These are phyloP conservation scores for Platalea minor DNA, from an alignment of 2,797 vertebrate species.

Conservation along the genomic window DNA sequence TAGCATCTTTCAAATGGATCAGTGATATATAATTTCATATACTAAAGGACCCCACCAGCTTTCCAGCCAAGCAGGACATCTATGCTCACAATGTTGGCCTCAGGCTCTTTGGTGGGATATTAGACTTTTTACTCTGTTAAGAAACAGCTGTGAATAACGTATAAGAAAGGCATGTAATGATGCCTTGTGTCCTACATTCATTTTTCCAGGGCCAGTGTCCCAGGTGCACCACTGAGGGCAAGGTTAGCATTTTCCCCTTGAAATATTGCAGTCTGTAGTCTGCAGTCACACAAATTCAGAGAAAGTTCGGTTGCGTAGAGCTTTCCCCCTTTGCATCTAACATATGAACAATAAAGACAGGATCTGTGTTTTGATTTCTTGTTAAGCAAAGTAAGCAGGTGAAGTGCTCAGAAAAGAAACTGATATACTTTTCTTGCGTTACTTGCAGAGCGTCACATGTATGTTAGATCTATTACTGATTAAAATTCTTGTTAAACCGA, in stretches of 20 bases:
- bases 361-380: conserved; percentile 56
- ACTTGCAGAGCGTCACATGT: background rate
- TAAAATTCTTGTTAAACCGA: conserved; percentile 64
- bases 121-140: background rate
- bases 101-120: background rate
- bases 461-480: conserved; percentile 71
- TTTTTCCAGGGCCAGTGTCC: background rate
- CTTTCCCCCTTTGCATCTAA: background rate
- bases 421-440: background rate
- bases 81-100: background rate
- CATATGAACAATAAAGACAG: background rate
- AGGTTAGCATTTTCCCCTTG: background rate
- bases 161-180: background rate
- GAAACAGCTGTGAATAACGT: background rate
- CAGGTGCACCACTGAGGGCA: background rate
- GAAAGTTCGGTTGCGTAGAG: background rate
- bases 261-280: background rate
- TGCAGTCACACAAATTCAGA: background rate
- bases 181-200: background rate
- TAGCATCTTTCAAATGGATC: background rate
- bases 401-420: conserved; percentile 35
- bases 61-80: background rate
- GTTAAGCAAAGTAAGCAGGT: conserved; percentile 47
- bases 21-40: background rate
- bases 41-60: background rate